These are phyloP conservation scores for Odontothrips loti DNA, from an alignment of 2,888 invertebrate genomes.

Conservation along the genomic window DNA sequence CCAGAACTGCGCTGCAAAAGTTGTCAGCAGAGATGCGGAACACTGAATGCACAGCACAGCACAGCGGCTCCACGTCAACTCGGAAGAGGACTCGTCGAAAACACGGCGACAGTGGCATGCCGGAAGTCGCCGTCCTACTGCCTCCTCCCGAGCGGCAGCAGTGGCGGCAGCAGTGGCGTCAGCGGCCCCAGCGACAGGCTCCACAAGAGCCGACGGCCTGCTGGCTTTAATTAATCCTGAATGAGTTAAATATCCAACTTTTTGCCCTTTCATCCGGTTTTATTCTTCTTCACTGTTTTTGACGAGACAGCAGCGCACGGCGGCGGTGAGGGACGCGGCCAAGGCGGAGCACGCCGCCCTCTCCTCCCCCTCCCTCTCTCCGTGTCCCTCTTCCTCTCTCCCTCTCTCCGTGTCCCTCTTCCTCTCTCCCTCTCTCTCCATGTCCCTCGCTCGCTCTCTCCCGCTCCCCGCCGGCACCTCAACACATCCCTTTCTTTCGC, in stretches of 20 bases:
- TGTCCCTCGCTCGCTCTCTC: constrained; percentile 19
- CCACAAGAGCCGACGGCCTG: neutral
- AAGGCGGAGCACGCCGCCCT: neutral
- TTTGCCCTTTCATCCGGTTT: neutral
- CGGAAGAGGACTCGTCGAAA: too few relatives aligned
- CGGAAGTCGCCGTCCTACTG: too few relatives aligned
- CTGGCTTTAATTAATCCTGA: neutral
- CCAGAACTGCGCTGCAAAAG: too few relatives aligned
- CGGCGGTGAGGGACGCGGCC: constrained; percentile 22
- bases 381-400: too few relatives aligned
- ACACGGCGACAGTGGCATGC: too few relatives aligned
- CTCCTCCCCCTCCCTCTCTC: constrained; percentile 17
- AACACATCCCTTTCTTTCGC: constrained; percentile 20
- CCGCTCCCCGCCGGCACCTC: constrained; percentile 14
- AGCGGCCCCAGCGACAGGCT: too few relatives aligned
- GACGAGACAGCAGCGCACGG: neutral
- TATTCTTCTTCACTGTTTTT: neutral
- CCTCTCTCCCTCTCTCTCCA: constrained; percentile 16
- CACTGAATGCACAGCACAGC: too few relatives aligned
- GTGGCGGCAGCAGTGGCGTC: too few relatives aligned
- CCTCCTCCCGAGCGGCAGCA: too few relatives aligned
- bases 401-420: constrained; percentile 23
- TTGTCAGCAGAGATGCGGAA: too few relatives aligned
- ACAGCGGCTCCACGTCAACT: too few relatives aligned
- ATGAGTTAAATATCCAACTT: constrained; percentile 16